Evolutionary conservation across 2,888 invertebrate genomes (phyloP), one percentile per base, ranked within the genome.

Genomic region (Podabrus alpinus): DNA sequence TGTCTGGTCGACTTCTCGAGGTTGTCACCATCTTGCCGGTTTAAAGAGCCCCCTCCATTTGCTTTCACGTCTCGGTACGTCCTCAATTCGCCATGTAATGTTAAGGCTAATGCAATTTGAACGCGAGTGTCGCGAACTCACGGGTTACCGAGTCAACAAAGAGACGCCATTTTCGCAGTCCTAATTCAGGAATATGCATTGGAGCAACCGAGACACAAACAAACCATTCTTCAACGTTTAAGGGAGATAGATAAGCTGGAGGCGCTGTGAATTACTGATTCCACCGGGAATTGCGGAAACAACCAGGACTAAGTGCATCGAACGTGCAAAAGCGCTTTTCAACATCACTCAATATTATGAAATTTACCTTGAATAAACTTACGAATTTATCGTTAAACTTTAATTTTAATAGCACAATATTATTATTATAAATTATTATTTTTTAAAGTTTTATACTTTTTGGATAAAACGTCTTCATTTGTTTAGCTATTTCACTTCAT

Each of bases 31-130:
- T 84, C 84, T 83, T 82, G 82, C 79, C 81, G 79, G 75, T 80
- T 81, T 83, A 82, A 84, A 84, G 83, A 80, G 80, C 78, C 81
- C 78, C 80, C 80, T 75, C 79, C 73, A 80, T 80, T 70, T 81
- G 83, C 84, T 85, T 88, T 88, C 87, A 88, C 88, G 88, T 87
- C 85, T 88, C 86, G 87, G 86, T 88, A 87, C 87, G 83, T 87
- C 86, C 85, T 87, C 88, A 88, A 88, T 88, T 87, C 88, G 85
- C 87, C 88, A 88, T 88, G 88, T 88, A 88, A 88, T 88, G 88
- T 87, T 87, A 87, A 88, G 87, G 88, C 88, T 88, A 88, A 88
- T 88, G 88, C 87, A 88, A 88, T 88, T 88, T 88, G 86, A 86
- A 85, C 85, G 86, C 85, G 84, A 85, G 86, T 86, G 87, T 86